phyloP scores from a whole-genome alignment of 2,888 invertebrate species.

The Meiosimyza platycephala region DNA sequence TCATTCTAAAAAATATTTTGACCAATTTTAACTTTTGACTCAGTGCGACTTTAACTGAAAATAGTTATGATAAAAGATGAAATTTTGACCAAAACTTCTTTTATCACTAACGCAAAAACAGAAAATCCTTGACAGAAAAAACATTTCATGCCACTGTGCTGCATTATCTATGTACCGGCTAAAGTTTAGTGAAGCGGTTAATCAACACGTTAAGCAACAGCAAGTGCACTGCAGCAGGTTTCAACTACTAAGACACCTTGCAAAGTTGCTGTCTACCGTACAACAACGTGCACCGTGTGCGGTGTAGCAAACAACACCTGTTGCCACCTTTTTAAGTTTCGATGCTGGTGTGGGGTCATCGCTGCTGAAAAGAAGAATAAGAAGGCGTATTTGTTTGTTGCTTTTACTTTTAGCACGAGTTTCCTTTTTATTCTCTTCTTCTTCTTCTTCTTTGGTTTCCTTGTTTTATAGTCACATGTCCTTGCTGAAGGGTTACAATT shows the following conservation, averaged over 20 bases:
- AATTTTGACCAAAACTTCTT: no score
- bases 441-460: not conserved
- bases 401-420: conserved; percentile 1
- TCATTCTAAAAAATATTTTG: no score
- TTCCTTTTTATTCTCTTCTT: not conserved
- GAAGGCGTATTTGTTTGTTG: conserved; percentile 9
- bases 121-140: no score
- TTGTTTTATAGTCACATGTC: conserved; percentile 6
- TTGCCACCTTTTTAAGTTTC: conserved; percentile 21
- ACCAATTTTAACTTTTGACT: no score
- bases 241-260: no score
- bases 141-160: no score
- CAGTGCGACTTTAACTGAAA: no score
- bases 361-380: not conserved
- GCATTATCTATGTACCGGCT: not conserved
- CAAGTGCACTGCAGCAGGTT: not conserved
- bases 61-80: no score
- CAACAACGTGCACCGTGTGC: conserved; percentile 9
- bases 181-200: conserved; percentile 19
- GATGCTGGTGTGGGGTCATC: not conserved
- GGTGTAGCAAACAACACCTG: conserved; percentile 23
- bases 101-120: no score
- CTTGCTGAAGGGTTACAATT: conserved; percentile 12
- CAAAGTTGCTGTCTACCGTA: not conserved
- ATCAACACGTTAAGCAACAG: conserved; percentile 3